Base-by-base conservation (phyloP, 1,140 invertebrate species). In the Bombus breviceps region DNA sequence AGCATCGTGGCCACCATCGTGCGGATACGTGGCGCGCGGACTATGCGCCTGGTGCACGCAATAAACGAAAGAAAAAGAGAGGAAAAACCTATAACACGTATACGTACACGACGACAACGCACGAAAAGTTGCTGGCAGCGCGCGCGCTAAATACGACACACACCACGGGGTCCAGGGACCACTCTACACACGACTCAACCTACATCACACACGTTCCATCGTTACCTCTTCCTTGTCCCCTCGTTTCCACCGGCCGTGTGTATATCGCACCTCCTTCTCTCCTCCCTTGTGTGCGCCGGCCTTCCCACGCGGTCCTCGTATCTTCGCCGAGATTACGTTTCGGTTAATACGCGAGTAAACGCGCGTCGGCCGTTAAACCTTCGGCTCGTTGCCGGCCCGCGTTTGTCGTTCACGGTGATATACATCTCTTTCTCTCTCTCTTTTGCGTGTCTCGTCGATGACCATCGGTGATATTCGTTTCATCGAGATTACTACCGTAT, bases 1-100 rank as follows among this genome's bases (percentile, higher is more conserved):
- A 87, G 66, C 80, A 77, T 85, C 88, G 88, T 85, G 86, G 86
- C 86, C 86, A 66, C 88, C 86, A 83, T 88, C 86, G 59, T 87
- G 82, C 82, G 81, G 79, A 76, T 89, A 85, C 74, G 88, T 89
- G 79, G 81, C 88, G 89, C 86, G 88, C 88, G 72, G 83, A 76
- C 75, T 82, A 74, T 71, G 69, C 80, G 85, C 79, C 71, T 77
- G 88, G 85, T 89, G 85, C 88, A 86, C 77, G 88, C 62, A 89
- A 81, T 90, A 86, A 84, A 81, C 43, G 59, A 83, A 76, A 86
- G 86, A 82, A 73, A 84, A 57, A 90, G 18, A 73, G 78, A 71
- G 34, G 66, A 37, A 41, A 62, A 37, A 37, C n/a, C 18, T 18
- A 59, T 9, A n/a, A 73, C 41, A 32, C 41, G 39, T 39, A 43